A percentile compares a stretch with the other conserved stretches of the same genome.
These are phyloP conservation scores for Prunella strophiata DNA, from an alignment of 2,797 vertebrate genomes.

Conservation along the genomic window DNA sequence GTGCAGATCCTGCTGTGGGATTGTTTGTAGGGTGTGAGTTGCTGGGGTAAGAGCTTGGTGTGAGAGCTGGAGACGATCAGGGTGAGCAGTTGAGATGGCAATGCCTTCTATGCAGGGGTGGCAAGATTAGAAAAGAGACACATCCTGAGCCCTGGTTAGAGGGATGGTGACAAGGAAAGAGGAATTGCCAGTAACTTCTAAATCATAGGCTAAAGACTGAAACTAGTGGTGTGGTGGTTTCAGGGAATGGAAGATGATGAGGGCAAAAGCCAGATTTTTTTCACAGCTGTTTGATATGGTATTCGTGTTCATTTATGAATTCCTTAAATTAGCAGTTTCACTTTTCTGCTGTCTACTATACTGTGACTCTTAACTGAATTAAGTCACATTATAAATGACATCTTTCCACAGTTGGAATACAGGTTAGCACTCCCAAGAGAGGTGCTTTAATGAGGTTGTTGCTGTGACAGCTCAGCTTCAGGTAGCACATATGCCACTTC, in stretches of 20 bases:
- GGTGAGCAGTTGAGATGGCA: not conserved
- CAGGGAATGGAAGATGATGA: not conserved
- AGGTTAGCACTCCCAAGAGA: slow-evolving; percentile 59
- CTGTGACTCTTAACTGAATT: slow-evolving; percentile 56
- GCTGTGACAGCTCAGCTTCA: slow-evolving; percentile 71
- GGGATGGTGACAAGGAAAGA: not conserved
- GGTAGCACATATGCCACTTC: slow-evolving; percentile 21
- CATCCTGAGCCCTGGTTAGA: not conserved
- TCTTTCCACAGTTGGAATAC: slow-evolving; percentile 63
- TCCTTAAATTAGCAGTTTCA: slow-evolving; percentile 61
- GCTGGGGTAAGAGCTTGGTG: fast-evolving
- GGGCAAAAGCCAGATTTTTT: not conserved
- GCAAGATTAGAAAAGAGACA: not conserved
- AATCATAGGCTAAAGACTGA: not conserved
- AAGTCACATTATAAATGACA: slow-evolving; percentile 59
- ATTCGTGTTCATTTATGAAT: not conserved
- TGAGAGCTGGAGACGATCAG: not conserved
- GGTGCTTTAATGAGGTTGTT: slow-evolving; percentile 72
- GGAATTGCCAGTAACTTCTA: not conserved
- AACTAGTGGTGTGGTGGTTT: not conserved
- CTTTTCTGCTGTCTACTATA: slow-evolving; percentile 26
- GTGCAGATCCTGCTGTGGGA: not conserved
- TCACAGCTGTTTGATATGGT: not conserved
- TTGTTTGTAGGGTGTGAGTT: not conserved
- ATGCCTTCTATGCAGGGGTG: not conserved